Evolutionary conservation across 1,140 invertebrate genomes (phyloP).

Genomic region (Drosophila mojavensis): DNA sequence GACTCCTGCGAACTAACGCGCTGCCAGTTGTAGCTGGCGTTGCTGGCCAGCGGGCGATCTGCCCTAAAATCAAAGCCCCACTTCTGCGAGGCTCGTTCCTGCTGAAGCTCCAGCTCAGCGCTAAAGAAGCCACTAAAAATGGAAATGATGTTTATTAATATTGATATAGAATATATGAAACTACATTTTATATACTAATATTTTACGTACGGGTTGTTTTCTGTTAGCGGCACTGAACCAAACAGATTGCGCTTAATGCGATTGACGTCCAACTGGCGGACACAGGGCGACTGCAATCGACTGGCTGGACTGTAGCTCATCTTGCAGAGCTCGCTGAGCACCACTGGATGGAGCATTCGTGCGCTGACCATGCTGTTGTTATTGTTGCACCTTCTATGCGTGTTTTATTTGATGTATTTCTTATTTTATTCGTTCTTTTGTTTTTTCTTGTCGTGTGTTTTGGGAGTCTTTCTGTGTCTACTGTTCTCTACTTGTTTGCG

Average conservation of each 20-base stretch:
- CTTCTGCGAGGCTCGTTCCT: constrained; percentile 72
- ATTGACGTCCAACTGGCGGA: constrained; percentile 57
- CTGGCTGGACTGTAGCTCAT: constrained; percentile 61
- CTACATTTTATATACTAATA: background rate
- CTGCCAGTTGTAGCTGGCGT: constrained; percentile 73
- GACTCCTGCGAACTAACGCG: constrained; percentile 77
- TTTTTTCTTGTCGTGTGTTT: constrained; percentile 36
- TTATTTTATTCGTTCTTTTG: constrained; percentile 24
- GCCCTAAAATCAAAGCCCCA: constrained; percentile 83
- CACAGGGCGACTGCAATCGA: constrained; percentile 63
- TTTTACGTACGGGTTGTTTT: constrained; percentile 70
- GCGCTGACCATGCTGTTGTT: constrained; percentile 76
- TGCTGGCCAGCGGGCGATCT: constrained; percentile 64
- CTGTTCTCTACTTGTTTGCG: constrained; percentile 69
- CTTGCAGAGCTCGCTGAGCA: constrained; percentile 71
- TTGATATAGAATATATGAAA: background rate
- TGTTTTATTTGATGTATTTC: constrained; percentile 11
- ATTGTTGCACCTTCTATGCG: constrained; percentile 15
- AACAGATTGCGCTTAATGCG: constrained; percentile 82
- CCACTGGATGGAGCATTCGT: constrained; percentile 70
- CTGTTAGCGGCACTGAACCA: constrained; percentile 50
- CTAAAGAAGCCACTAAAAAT: constrained; percentile 34
- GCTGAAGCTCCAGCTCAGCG: constrained; percentile 73
- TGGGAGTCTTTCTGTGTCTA: constrained; percentile 49
- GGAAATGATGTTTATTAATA: background rate